Evolutionary conservation across 2,888 invertebrate species (phyloP).

Genomic region (Stegana nigrithorax): DNA sequence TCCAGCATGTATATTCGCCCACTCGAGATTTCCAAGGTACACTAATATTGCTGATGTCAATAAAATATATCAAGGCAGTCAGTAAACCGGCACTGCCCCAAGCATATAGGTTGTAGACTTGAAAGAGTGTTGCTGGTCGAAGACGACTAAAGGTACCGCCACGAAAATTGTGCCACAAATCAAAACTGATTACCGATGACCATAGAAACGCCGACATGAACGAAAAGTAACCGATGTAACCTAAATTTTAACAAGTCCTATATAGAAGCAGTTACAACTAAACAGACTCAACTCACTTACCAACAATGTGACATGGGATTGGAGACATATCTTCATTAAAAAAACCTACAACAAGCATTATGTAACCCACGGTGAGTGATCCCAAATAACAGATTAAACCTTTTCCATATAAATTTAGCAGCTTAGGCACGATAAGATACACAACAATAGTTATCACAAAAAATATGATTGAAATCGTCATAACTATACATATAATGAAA

Average conservation of each 20-base stretch:
- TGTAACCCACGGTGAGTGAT: conserved; percentile 74
- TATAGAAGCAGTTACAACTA: not conserved
- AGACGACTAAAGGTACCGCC: conserved; percentile 30
- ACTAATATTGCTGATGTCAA: conserved; percentile 43
- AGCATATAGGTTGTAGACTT: conserved; percentile 54
- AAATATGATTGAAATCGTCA: conserved; percentile 78
- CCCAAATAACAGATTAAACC: conserved; percentile 79
- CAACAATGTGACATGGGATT: not conserved
- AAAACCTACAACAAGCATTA: conserved; percentile 66
- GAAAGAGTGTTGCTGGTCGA: conserved; percentile 44
- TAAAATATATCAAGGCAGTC: conserved; percentile 39
- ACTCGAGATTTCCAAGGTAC: conserved; percentile 69
- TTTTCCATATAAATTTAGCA: conserved; percentile 76
- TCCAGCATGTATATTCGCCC: conserved; percentile 72
- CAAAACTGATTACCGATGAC: conserved; percentile 87
- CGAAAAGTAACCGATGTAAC: conserved; percentile 72
- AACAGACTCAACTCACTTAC: not conserved
- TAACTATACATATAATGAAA: conserved; percentile 70
- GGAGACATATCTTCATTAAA: no score
- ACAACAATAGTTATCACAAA: conserved; percentile 77
- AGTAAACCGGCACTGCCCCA: conserved; percentile 56
- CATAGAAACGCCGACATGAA: conserved; percentile 85
- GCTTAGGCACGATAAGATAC: conserved; percentile 76
- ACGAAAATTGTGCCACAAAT: conserved; percentile 76
- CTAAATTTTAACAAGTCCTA: conserved; percentile 30